Conservation (phyloP, 2,888 invertebrate species). For the Tiliacea citrago region DNA sequence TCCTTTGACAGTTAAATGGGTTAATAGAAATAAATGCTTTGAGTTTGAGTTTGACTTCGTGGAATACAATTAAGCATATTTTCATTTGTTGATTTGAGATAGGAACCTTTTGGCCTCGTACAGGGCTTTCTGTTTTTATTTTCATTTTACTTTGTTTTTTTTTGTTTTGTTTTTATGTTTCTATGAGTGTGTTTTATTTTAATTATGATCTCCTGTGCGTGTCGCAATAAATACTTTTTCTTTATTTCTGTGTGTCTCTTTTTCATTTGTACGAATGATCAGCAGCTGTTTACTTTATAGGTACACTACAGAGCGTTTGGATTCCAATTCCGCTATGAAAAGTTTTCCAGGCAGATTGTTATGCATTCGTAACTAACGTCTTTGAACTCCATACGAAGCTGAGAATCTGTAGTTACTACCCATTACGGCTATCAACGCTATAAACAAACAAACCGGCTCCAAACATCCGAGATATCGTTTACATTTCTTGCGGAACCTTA, state of each 20-base stretch:
- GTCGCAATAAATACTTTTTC: too few relatives aligned
- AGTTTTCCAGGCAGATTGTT: not conserved
- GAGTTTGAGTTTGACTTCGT: not conserved
- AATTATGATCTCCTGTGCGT: too few relatives aligned
- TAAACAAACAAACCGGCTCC: conserved; percentile 42
- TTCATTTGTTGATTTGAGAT: too few relatives aligned
- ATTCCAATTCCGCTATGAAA: not conserved
- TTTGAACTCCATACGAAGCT: conserved; percentile 23
- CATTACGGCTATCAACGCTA: conserved; percentile 18
- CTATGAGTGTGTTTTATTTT: too few relatives aligned
- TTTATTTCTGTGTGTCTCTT: too few relatives aligned
- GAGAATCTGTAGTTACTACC: not conserved
- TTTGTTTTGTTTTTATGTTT: too few relatives aligned
- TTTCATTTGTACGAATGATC: not conserved
- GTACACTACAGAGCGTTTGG: not conserved
- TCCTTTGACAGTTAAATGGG: too few relatives aligned
- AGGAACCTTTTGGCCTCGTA: too few relatives aligned
- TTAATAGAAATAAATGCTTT: not conserved
- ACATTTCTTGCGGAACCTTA: conserved; percentile 48
- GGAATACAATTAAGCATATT: not conserved
- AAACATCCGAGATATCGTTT: conserved; percentile 29
- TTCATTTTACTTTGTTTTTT: too few relatives aligned
- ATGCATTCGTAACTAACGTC: conserved; percentile 4
- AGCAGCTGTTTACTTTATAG: not conserved
- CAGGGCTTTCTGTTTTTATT: too few relatives aligned